Conservation (phyloP, 2,888 invertebrate genomes). For the Malthinus seriepunctatus region DNA sequence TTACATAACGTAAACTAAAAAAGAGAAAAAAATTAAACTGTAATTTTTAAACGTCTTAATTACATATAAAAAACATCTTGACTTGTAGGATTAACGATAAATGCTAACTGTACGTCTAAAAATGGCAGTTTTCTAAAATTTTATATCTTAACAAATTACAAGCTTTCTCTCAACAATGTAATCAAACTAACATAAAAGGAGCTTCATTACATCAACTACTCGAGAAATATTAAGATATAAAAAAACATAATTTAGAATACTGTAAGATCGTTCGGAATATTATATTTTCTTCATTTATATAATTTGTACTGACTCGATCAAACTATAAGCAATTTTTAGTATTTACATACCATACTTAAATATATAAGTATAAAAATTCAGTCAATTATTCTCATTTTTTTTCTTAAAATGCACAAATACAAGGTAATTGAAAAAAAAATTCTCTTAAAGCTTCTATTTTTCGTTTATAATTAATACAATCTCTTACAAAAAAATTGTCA, state of each 20-base stretch:
- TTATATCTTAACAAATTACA: constrained; percentile 15
- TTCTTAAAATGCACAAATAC: constrained; percentile 23
- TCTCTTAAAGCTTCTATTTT: constrained; percentile 19
- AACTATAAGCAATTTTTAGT: constrained; percentile 46
- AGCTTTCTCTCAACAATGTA: constrained; percentile 7
- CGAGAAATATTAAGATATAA: constrained; percentile 18
- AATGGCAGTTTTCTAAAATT: constrained; percentile 24
- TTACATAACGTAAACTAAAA: neutral
- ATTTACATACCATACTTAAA: constrained; percentile 34
- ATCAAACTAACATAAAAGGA: constrained; percentile 1
- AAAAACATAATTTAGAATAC: constrained; percentile 22
- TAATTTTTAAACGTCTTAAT: constrained; percentile 26
- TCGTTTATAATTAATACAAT: constrained; percentile 8
- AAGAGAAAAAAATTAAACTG: constrained; percentile 20
- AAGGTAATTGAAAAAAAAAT: constrained; percentile 18
- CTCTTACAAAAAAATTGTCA: too few relatives aligned
- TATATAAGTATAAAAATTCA: constrained; percentile 36
- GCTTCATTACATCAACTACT: neutral
- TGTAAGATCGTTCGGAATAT: constrained; percentile 21
- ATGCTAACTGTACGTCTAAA: constrained; percentile 32
- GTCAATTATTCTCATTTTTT: constrained; percentile 31
- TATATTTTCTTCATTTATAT: constrained; percentile 6
- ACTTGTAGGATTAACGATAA: constrained; percentile 36
- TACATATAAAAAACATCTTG: constrained; percentile 11
- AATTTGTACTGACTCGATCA: constrained; percentile 36